phyloP scores from a whole-genome alignment of 2,113 vertebrate species.

The Platichthys stellatus region DNA sequence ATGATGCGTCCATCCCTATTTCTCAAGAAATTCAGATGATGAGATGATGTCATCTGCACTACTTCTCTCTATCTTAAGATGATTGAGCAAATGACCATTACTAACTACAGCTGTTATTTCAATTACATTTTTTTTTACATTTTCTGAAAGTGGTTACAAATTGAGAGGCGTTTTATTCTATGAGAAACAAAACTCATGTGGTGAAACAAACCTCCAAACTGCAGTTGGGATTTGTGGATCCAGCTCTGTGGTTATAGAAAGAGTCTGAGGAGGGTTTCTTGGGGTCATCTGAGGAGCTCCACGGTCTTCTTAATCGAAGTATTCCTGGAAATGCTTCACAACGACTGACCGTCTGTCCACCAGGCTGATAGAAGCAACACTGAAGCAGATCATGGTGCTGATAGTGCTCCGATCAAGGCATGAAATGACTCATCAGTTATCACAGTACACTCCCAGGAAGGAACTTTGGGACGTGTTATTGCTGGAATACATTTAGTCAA shows the following conservation, averaged over 20 bases:
- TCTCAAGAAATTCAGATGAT: conserved; percentile 54
- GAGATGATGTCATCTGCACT: conserved; percentile 27
- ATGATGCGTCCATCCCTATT: conserved; percentile 21
- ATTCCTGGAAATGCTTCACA: conserved; percentile 60
- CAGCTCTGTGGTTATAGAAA: conserved; percentile 6
- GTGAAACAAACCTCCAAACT: conserved; percentile 14
- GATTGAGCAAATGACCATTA: conserved; percentile 44
- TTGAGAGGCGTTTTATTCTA: background rate
- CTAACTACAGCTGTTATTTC: background rate
- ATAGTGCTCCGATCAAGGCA: conserved; percentile 45
- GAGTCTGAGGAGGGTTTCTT: conserved; percentile 11
- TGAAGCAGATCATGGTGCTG: conserved; percentile 37
- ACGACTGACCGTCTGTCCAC: conserved; percentile 42
- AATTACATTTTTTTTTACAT: background rate
- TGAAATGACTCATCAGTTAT: conserved; percentile 65
- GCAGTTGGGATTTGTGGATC: background rate
- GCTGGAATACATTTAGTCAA: conserved; percentile 13
- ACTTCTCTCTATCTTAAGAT: conserved; percentile 27
- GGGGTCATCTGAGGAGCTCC: conserved; percentile 12
- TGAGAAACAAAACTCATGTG: conserved; percentile 17
- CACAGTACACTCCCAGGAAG: conserved; percentile 53
- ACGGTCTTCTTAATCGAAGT: background rate
- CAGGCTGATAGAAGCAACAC: conserved; percentile 38
- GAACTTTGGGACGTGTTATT: conserved; percentile 46
- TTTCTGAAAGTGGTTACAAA: background rate